Base-by-base conservation (phyloP, 2,113 vertebrate species). In the Antennarius striatus region DNA sequence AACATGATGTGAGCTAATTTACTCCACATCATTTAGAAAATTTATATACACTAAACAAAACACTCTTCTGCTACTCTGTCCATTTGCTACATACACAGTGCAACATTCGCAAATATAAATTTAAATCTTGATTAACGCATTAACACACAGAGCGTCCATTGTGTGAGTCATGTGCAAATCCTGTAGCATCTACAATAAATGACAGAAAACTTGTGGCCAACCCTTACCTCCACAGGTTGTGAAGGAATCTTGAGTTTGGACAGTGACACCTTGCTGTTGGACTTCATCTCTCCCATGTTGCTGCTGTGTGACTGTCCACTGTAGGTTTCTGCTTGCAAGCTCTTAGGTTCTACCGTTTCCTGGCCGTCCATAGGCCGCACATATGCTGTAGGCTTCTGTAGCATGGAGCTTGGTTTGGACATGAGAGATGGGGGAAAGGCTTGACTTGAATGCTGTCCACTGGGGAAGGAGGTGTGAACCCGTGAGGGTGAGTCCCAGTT, bases 361-460 rank as follows among this genome's bases (percentile, higher is more conserved):
- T 97, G 97, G 76, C 97, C 98, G 6, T 99, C 98, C 98, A 99
- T 99, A 28, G 98, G 98, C 89, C 98, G 91, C 1, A 99, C 98
- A 13, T 99, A 99, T 1, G 98, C 98, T 7, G 98, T 99, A 85
- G 98, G 98, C 79, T 99, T 99, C 88, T 99, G 96, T 47, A 93
- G 86, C 98, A 99, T 99, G 59, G 97, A 96, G 85, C 90, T 91
- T 55, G 95, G 94, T 84, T 99, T 99, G 85, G 95, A 94, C 95
- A 98, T 98, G 14, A 98, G 91, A 0, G 98, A 98, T 6, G 96
- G 96, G 4, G 96, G 96, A 79, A 99, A 99, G 75, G 96, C 88
- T 90, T 99, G 98, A 75, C 64, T 94, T 29, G 95, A 93, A 90
- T 96, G 95, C 77, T 97, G 96, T 62, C 96, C 96, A 42, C 93